Evolutionary conservation across 2,113 vertebrate genomes (phyloP).

Genomic region (Campylorhamphus procurvoides): DNA sequence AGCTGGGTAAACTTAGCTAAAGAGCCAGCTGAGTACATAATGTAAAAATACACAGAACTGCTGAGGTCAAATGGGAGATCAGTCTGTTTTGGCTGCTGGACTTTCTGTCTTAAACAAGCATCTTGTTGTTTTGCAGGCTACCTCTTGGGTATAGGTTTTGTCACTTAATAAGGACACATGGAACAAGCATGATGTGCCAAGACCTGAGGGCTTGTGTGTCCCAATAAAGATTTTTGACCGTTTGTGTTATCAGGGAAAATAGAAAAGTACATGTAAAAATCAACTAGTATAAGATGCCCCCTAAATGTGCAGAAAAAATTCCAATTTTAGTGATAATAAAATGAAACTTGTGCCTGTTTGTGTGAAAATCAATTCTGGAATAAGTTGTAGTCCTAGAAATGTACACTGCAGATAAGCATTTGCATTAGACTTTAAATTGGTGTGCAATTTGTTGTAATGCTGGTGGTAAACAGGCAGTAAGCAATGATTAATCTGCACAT

Average conservation of each 20-base stretch:
- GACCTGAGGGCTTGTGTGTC: background rate
- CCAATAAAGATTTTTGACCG: background rate
- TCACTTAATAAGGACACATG: background rate
- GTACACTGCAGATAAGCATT: background rate
- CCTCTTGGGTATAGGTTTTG: background rate
- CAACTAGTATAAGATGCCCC: background rate
- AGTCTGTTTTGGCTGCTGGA: background rate
- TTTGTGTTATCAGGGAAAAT: background rate
- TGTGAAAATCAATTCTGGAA: background rate
- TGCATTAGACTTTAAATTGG: background rate
- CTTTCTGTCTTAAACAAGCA: background rate
- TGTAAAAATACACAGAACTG: background rate
- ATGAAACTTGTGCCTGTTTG: background rate
- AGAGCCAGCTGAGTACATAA: background rate
- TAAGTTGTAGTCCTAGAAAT: background rate
- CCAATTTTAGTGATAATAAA: background rate
- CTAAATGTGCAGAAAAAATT: background rate
- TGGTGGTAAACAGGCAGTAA: background rate
- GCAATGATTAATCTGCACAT: background rate
- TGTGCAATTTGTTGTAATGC: background rate
- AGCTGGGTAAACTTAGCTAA: background rate
- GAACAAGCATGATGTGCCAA: background rate
- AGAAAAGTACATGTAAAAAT: background rate
- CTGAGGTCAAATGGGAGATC: background rate
- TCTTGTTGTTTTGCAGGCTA: background rate